Evolutionary conservation across 1,140 invertebrate species (phyloP).

Genomic region (Brachionus rubens): DNA sequence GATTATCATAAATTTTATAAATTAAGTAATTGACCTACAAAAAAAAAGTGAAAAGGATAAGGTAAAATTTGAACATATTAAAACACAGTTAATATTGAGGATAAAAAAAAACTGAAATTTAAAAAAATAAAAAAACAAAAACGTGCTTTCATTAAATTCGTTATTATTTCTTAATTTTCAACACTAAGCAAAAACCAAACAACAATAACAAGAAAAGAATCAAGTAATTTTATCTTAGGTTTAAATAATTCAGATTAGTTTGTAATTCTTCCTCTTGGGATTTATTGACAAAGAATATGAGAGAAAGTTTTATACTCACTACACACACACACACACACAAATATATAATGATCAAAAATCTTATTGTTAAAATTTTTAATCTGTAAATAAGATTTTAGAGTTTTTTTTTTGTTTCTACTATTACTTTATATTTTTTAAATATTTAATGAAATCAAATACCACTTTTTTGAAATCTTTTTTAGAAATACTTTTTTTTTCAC

Average conservation of each 20-base stretch:
- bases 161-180: not conserved
- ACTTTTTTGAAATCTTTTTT: constrained; percentile 18
- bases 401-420: not conserved
- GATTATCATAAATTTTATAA: constrained; percentile 6
- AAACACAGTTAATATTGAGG: constrained; percentile 11
- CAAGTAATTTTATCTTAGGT: constrained; percentile 31
- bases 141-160: constrained; percentile 15
- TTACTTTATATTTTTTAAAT: too few species aligned
- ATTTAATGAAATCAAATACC: constrained; percentile 41
- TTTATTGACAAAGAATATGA: not conserved
- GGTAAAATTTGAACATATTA: not conserved
- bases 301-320: constrained; percentile 7
- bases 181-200: too few species aligned
- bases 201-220: too few species aligned
- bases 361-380: constrained; percentile 29
- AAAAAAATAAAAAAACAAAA: not conserved
- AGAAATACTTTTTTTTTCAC: not conserved
- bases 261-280: constrained; percentile 30
- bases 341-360: constrained; percentile 21
- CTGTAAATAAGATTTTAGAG: constrained; percentile 16
- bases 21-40: constrained; percentile 37
- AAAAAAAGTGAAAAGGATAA: constrained; percentile 5
- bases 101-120: too few species aligned
- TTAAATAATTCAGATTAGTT: constrained; percentile 26
- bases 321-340: not conserved